phyloP scores from a whole-genome alignment of 2,888 invertebrate species.

The Beris chalybata region DNA sequence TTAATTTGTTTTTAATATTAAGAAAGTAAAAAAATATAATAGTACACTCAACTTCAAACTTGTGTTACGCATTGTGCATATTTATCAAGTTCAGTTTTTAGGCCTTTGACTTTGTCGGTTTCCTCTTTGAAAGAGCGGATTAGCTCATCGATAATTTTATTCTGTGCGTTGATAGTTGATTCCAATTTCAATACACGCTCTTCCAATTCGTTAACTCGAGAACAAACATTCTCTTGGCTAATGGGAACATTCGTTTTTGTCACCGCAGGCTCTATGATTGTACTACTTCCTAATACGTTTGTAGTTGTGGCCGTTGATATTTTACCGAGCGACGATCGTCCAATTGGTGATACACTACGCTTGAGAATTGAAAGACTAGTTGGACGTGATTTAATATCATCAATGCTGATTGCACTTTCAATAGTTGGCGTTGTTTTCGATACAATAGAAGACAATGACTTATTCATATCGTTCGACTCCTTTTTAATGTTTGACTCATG shows the following conservation, averaged over 20 bases:
- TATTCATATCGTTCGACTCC: slow-evolving; percentile 13
- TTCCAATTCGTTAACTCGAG: slow-evolving; percentile 50
- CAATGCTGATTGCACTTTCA: slow-evolving; percentile 33
- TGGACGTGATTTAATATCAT: slow-evolving; percentile 50
- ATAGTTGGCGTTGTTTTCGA: neutral
- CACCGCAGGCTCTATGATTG: slow-evolving; percentile 13
- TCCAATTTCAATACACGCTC: slow-evolving; percentile 53
- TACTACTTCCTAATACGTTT: slow-evolving; percentile 30
- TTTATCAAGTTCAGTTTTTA: slow-evolving; percentile 70
- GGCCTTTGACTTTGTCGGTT: slow-evolving; percentile 63
- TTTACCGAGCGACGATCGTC: slow-evolving; percentile 35
- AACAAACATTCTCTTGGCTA: slow-evolving; percentile 39
- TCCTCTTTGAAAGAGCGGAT: slow-evolving; percentile 64
- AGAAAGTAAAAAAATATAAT: slow-evolving; percentile 24
- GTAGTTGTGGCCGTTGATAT: slow-evolving; percentile 31
- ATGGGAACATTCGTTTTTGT: slow-evolving; percentile 2
- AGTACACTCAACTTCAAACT: slow-evolving; percentile 59
- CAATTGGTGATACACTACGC: slow-evolving; percentile 50
- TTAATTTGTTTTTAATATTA: slow-evolving; percentile 28
- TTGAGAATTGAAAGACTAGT: slow-evolving; percentile 51
- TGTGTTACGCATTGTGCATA: slow-evolving; percentile 72
- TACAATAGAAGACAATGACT: slow-evolving; percentile 8
- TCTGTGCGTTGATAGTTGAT: slow-evolving; percentile 51
- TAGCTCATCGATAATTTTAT: slow-evolving; percentile 67
- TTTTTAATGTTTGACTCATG: slow-evolving; percentile 24